Evolutionary conservation across 2,888 invertebrate genomes (phyloP), one percentile per base, ranked within the genome.

Genomic region (Aphidoletes aphidimyza): DNA sequence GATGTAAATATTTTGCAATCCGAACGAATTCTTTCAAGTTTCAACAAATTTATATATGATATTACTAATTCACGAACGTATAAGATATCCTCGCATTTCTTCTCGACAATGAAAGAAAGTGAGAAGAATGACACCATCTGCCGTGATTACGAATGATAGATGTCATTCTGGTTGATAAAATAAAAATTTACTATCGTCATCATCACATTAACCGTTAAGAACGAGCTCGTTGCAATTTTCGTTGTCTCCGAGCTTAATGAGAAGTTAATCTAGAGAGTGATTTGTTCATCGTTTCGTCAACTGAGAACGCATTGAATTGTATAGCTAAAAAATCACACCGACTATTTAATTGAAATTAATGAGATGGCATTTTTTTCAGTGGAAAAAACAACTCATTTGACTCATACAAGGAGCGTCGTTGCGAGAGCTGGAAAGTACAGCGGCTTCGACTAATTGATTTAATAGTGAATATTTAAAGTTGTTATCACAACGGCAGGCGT

Each of bases 91-190:
- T n/a, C n/a, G n/a, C n/a, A n/a, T n/a, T n/a, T n/a, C n/a, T n/a
- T n/a, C n/a, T n/a, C 9, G 47, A 54, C n/a, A 30, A 30, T 14
- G 69, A 69, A 30, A 30, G 30, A 26, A 30, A 69, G 11, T 30
- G 6, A 11, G 34, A 69, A 30, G 30, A 54, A 54, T 54, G 54
- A 54, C 54, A 54, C 54, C 54, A 54, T 22, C 22, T 22, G n/a
- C 54, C 54, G 22, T 54, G 22, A 54, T 54, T 54, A 69, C 30
- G 69, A 69, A 30, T 69, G 69, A 69, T 69, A 69, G 69, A 69
- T 69, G 69, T 69, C 69, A 69, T 69, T 69, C 69, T 69, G 69
- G 69, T 69, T 69, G 69, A 69, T 30, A 14, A 30, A 69, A 69
- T 30, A 2, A 11, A 69, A n/a, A 2, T 54, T 22, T 54, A 22